Conservation (phyloP, 1,140 invertebrate genomes). For the Dendrolimus punctatus region DNA sequence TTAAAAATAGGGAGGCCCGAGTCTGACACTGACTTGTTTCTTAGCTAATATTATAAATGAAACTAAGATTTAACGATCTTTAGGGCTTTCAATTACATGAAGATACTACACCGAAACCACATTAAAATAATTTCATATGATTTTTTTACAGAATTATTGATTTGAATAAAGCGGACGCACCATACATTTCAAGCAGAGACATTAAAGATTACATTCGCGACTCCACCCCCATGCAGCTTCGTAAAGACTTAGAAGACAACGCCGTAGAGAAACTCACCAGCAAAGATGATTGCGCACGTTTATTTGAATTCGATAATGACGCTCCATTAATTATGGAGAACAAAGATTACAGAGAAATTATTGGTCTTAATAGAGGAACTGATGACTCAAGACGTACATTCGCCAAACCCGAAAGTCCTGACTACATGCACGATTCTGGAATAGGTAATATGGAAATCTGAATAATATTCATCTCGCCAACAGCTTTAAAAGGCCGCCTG, state of each 20-base stretch:
- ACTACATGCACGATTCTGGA: constrained; percentile 71
- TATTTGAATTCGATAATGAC: constrained; percentile 68
- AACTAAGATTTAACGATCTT: no score
- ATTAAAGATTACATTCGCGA: constrained; percentile 49
- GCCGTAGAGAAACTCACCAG: constrained; percentile 61
- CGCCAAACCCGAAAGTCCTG: constrained; percentile 63
- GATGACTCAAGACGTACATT: constrained; percentile 58
- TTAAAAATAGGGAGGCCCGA: no score
- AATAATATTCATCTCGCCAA: not conserved
- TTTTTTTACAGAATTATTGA: constrained; percentile 59
- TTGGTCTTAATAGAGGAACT: constrained; percentile 56
- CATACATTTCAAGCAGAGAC: constrained; percentile 50
- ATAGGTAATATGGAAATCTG: constrained; percentile 42
- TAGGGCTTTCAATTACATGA: no score
- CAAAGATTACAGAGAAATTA: constrained; percentile 59
- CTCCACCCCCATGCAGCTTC: constrained; percentile 32
- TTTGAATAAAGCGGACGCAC: constrained; percentile 54
- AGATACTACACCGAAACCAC: no score
- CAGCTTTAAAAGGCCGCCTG: no score
- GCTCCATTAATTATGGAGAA: constrained; percentile 59
- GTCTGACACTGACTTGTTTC: no score
- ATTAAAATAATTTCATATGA: not conserved
- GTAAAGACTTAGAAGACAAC: constrained; percentile 51
- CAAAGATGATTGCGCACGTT: constrained; percentile 63
- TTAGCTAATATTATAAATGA: no score